phyloP scores from a whole-genome alignment of 2,888 invertebrate species.

The Eristalis intricaria region DNA sequence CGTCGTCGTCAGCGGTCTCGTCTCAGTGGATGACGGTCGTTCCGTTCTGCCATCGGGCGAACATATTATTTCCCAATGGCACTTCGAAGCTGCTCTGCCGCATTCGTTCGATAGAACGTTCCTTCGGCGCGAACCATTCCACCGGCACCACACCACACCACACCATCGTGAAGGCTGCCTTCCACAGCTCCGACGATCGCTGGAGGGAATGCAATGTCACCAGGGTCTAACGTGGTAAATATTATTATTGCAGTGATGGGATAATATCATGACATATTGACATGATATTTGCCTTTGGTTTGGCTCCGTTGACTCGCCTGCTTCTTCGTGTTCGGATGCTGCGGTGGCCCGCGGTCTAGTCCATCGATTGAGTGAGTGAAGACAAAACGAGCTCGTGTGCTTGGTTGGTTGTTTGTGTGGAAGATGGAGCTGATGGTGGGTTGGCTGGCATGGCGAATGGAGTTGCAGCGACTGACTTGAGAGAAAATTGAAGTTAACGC shows the following conservation, averaged over 20 bases:
- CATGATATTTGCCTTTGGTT: constrained; percentile 70
- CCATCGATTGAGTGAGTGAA: constrained; percentile 34
- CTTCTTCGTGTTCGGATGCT: constrained; percentile 19
- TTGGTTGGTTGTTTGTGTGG: constrained; percentile 28
- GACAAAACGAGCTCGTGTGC: constrained; percentile 33
- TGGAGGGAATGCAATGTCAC: constrained; percentile 63
- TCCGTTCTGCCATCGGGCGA: constrained; percentile 59
- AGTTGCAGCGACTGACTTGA: constrained; percentile 2
- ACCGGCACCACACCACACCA: constrained; percentile 30
- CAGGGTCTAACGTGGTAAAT: constrained; percentile 71
- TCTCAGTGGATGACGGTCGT: constrained; percentile 53
- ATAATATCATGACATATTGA: constrained; percentile 73
- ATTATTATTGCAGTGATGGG: constrained; percentile 70
- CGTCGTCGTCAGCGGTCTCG: constrained; percentile 6
- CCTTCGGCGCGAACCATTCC: constrained; percentile 34
- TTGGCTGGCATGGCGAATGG: constrained; percentile 6
- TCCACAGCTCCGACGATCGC: not conserved
- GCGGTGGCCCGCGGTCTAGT: not conserved
- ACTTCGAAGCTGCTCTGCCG: not conserved
- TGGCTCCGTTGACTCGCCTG: constrained; percentile 35
- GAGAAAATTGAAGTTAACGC: not conserved
- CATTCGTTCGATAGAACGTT: constrained; percentile 36
- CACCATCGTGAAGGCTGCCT: constrained; percentile 5
- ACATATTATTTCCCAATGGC: constrained; percentile 69
- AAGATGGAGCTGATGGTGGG: constrained; percentile 11